Conservation (phyloP, 2,113 vertebrate species). For the Promerops cafer region DNA sequence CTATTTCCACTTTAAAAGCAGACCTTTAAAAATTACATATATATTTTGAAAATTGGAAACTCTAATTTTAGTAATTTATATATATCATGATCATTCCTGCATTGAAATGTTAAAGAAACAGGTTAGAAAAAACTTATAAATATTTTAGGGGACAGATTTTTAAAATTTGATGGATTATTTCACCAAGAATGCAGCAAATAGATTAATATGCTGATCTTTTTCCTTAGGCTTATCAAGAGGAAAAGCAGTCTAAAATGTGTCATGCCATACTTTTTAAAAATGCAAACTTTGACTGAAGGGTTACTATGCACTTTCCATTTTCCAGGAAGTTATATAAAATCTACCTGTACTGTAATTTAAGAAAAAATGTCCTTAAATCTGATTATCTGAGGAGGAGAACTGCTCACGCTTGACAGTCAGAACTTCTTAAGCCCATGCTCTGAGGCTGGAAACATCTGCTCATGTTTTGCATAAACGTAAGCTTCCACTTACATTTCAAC, state of each 20-base stretch:
- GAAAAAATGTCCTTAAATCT: slow-evolving; percentile 7
- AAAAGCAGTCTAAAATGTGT: neutral
- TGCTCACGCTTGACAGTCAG: neutral
- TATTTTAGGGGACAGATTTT: neutral
- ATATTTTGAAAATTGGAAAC: neutral
- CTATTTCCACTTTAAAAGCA: neutral
- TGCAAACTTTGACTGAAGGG: neutral
- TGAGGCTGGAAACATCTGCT: neutral
- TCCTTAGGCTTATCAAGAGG: neutral
- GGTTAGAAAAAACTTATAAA: neutral
- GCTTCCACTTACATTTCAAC: neutral
- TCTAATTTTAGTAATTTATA: neutral
- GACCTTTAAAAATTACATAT: neutral
- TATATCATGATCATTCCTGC: neutral
- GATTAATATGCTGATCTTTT: neutral
- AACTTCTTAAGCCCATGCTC: neutral
- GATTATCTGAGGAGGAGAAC: slow-evolving; percentile 2
- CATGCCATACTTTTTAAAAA: neutral
- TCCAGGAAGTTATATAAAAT: neutral
- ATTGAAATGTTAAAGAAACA: neutral
- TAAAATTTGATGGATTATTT: neutral
- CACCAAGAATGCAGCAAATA: neutral
- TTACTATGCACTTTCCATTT: neutral
- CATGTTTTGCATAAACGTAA: neutral
- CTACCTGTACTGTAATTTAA: neutral